Base-by-base conservation (phyloP, 2,888 invertebrate species). In the Leptothorax acervorum region DNA sequence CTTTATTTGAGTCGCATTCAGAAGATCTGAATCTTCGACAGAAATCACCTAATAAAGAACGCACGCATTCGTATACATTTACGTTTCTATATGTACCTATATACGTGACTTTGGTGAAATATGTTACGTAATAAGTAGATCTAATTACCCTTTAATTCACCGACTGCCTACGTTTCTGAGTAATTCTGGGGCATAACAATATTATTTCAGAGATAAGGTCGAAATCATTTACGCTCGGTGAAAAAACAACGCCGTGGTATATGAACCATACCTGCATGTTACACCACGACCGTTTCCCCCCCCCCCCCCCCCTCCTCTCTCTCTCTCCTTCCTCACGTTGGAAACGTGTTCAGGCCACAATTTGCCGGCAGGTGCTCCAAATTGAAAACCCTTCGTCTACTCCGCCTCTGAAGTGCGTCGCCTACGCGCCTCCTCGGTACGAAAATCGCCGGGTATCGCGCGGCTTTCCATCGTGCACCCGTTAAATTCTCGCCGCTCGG, bases 361-460 rank as follows among this genome's bases (percentile, higher is more conserved):
- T 88, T 91, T 88, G 88, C 85, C 85, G 91, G 92, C 92, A 92
- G 92, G 90, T 92, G 92, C 87, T 90, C 86, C 79, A 90, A 92
- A 92, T 90, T 92, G 91, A 91, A 92, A 92, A 92, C 91, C 88
- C 88, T 85, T 90, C 87, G 86, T 87, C 88, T 86, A 89, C 90
- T 90, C 88, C 88, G 89, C 89, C 90, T 86, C 78, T 88, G 85
- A 85, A 87, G 86, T 85, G 75, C 91, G 87, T 91, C 92, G 87
- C 68, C 88, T 87, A 92, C 88, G 88, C 87, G 82, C 88, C 89
- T 89, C 86, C 90, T 90, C 63, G 60, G 68, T 53, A 73, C 73
- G 68, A 79, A 71, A 84, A 73, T 71, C 57, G 60, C 55, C 31
- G 57, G 45, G 62, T 81, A 71, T 79, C 71, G 65, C n/a, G 51